Conservation (phyloP, 2,113 vertebrate genomes). For the Saimiri boliviensis region DNA sequence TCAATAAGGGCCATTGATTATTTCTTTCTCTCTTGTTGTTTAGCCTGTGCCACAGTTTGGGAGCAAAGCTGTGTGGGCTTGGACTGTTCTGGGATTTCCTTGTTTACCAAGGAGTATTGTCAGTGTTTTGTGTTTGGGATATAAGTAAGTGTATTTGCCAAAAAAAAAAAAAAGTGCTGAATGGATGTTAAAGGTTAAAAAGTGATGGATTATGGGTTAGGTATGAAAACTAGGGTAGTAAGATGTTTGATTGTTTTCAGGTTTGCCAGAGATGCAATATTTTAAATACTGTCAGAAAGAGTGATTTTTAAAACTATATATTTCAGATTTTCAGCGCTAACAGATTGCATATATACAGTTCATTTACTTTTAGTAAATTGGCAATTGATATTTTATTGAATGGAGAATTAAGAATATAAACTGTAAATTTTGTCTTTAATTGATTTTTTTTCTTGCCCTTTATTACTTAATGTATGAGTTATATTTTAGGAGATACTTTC, state of each 20-base stretch:
- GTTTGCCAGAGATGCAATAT: constrained; percentile 84
- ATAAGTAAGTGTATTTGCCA: constrained; percentile 72
- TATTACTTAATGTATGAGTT: constrained; percentile 67
- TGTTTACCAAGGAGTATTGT: constrained; percentile 74
- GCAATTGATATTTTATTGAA: constrained; percentile 84
- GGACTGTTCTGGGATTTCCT: constrained; percentile 67
- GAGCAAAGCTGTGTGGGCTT: constrained; percentile 59
- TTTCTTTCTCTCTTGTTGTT: constrained; percentile 31
- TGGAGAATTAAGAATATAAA: constrained; percentile 78
- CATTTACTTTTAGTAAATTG: constrained; percentile 85
- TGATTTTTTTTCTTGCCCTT: constrained; percentile 69
- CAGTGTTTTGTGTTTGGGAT: constrained; percentile 75
- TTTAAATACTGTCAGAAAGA: constrained; percentile 86
- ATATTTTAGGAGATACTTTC: constrained; percentile 72
- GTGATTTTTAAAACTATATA: constrained; percentile 82
- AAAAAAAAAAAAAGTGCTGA: constrained; percentile 72
- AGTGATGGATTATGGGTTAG: not conserved
- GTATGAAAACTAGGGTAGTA: constrained; percentile 36
- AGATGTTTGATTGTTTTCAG: constrained; percentile 71
- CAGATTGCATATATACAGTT: constrained; percentile 83
- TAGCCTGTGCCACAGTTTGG: constrained; percentile 73
- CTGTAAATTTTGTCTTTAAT: constrained; percentile 70
- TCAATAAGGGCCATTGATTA: constrained; percentile 61
- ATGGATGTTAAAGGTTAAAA: constrained; percentile 73
- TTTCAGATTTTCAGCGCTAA: constrained; percentile 83